Evolutionary conservation across 2,797 vertebrate genomes (phyloP).

Genomic region (Enteromius afrohamiltoni): DNA sequence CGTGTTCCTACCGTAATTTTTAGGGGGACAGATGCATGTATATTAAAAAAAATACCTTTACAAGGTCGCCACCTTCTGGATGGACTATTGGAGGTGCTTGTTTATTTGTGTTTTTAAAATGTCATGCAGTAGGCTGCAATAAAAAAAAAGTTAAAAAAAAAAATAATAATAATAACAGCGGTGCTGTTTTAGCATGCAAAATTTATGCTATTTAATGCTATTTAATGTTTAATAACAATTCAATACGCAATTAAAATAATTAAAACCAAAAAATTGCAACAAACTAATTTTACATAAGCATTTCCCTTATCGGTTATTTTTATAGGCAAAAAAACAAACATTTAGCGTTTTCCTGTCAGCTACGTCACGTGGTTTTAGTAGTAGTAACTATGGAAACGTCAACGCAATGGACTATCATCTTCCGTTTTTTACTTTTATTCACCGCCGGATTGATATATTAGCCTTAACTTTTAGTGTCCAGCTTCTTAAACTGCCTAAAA

Average conservation of each 20-base stretch:
- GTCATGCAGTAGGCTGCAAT: too few species aligned
- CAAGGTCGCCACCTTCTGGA: constrained; percentile 10
- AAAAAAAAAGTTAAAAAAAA: too few species aligned
- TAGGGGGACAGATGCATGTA: background rate
- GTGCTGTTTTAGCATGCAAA: too few species aligned
- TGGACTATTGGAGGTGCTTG: background rate
- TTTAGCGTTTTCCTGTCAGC: background rate
- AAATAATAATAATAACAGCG: background rate
- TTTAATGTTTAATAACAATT: background rate
- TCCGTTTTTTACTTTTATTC: background rate
- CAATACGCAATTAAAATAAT: too few species aligned
- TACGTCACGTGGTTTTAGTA: constrained; percentile 19
- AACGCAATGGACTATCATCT: constrained; percentile 12
- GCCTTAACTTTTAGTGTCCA: background rate
- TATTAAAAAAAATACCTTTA: background rate
- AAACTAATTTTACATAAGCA: background rate
- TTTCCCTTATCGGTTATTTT: background rate
- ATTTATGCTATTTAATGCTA: too few species aligned
- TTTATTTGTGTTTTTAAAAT: background rate
- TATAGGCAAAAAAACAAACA: background rate
- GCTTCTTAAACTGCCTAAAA: background rate
- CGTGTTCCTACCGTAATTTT: background rate
- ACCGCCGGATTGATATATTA: background rate
- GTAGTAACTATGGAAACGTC: constrained; percentile 22
- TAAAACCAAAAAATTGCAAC: background rate